phyloP scores from a whole-genome alignment of 2,113 vertebrate genomes.

The Protobothrops mucrosquamatus region DNA sequence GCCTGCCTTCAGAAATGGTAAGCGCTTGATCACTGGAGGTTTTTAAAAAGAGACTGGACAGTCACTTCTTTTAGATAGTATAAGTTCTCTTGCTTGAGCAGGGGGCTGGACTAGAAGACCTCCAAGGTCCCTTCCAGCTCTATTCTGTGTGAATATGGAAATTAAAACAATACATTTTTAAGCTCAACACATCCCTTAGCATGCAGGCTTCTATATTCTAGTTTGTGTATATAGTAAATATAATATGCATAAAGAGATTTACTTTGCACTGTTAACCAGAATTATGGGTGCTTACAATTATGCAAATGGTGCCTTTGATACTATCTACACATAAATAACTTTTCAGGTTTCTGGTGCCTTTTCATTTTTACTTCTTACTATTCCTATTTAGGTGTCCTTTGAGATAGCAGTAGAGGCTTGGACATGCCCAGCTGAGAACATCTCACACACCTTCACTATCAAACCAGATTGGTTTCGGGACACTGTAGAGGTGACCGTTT shows the following conservation, averaged over 20 bases:
- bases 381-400: constrained; percentile 77
- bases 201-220: not conserved
- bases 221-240: not conserved
- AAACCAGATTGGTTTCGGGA: constrained; percentile 94
- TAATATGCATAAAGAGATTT: not conserved
- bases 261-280: not conserved
- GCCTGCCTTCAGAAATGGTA: too few relatives aligned
- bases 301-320: not conserved
- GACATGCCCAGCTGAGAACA: constrained; percentile 73
- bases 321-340: not conserved
- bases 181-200: not conserved
- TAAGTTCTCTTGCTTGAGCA: too few relatives aligned
- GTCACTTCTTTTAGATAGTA: too few relatives aligned
- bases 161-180: not conserved
- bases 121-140: too few relatives aligned
- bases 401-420: constrained; percentile 85
- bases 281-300: not conserved
- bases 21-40: too few relatives aligned
- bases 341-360: not conserved
- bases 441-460: constrained; percentile 80
- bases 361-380: rapidly evolving
- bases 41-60: too few relatives aligned
- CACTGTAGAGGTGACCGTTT: constrained; percentile 79
- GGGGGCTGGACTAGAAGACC: too few relatives aligned
- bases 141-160: not conserved